phyloP scores from a whole-genome alignment of 2,888 invertebrate species.

The Cyclophora albipunctata region DNA sequence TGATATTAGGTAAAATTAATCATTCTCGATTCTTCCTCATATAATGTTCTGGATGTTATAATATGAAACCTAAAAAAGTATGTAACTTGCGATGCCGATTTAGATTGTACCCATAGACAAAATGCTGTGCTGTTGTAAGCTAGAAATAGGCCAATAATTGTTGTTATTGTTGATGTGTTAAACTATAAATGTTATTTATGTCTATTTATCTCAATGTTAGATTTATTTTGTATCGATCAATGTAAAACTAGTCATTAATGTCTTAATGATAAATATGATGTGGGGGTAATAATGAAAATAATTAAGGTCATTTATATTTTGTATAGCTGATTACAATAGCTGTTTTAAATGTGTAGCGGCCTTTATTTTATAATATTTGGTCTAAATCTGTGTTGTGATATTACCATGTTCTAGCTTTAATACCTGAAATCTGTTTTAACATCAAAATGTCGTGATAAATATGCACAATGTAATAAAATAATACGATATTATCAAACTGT shows the following conservation, averaged over 20 bases:
- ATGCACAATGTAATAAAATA: conserved; percentile 1
- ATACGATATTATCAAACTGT: background rate
- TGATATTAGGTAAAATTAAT: no score
- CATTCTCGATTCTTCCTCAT: no score
- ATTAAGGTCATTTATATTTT: background rate
- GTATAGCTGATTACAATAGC: background rate
- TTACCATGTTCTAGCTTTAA: conserved; percentile 39
- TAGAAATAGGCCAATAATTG: no score
- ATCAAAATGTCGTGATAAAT: conserved; percentile 21
- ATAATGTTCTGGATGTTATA: no score
- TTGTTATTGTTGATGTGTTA: background rate
- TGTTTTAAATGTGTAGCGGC: conserved; percentile 9
- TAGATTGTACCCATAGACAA: no score
- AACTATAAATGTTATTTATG: background rate
- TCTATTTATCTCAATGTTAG: background rate
- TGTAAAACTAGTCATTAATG: no score
- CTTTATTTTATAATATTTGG: conserved; percentile 12
- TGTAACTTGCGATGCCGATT: no score
- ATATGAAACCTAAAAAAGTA: no score
- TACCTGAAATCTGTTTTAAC: conserved; percentile 7
- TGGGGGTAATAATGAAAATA: no score
- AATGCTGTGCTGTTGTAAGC: no score
- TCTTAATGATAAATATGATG: no score
- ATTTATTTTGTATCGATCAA: no score
- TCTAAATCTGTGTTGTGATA: conserved; percentile 54